Evolutionary conservation across 2,797 vertebrate species (phyloP).

Genomic region (Sebastolobus altivelis): DNA sequence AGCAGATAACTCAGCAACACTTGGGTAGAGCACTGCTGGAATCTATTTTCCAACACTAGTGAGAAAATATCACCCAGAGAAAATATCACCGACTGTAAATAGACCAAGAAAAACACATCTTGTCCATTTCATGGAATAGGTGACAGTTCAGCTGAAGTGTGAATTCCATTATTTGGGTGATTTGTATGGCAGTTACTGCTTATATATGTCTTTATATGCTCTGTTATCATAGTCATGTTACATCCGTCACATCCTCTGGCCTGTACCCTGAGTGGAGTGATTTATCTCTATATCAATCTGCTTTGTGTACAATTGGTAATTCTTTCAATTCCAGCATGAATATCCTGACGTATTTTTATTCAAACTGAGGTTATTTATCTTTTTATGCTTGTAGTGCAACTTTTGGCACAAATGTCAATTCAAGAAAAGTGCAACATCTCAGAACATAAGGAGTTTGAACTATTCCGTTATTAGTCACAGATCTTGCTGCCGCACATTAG

Average conservation of each 20-base stretch:
- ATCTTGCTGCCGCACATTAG: conserved; percentile 19
- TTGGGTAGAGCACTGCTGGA: background rate
- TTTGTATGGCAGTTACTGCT: background rate
- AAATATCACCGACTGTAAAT: background rate
- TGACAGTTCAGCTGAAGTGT: background rate
- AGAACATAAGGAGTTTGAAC: conserved; percentile 1
- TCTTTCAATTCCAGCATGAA: background rate
- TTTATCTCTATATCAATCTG: background rate
- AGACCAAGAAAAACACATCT: background rate
- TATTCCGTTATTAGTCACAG: background rate
- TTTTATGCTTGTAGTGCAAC: background rate
- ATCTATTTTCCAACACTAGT: background rate
- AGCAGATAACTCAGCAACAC: background rate
- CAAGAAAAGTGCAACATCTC: background rate
- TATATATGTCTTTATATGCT: background rate
- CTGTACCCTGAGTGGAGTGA: background rate
- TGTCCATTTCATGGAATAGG: background rate
- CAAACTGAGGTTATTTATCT: background rate
- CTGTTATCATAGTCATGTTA: background rate
- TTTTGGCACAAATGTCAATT: background rate
- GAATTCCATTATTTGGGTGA: background rate
- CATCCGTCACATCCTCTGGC: background rate
- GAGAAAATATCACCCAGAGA: background rate
- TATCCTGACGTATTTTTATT: background rate
- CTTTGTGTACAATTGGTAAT: background rate